These are phyloP conservation scores for Microvelia longipes DNA, from an alignment of 1,140 invertebrate species.

Conservation along the genomic window DNA sequence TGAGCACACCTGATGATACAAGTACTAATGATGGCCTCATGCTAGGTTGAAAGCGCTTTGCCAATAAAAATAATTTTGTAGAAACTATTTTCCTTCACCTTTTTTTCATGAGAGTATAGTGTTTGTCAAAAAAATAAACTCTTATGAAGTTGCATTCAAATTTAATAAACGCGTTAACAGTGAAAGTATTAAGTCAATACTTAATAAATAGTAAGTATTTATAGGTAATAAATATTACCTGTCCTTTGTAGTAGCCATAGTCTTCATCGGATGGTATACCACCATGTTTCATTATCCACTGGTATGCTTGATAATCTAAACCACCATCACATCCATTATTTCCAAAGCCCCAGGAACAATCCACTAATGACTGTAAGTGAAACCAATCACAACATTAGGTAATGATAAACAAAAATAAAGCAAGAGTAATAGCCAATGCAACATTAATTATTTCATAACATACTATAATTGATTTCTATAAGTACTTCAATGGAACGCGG, in stretches of 20 bases:
- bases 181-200: neutral
- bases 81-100: no score
- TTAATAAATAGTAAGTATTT: neutral
- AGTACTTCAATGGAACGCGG: no score
- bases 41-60: no score
- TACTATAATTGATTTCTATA: neutral
- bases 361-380: conserved; percentile 57
- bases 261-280: conserved; percentile 75
- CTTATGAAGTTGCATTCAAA: neutral
- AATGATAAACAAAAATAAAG: neutral
- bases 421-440: neutral
- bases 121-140: no score
- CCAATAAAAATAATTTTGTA: no score
- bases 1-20: no score
- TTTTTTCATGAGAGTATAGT: no score
- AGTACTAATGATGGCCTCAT: no score
- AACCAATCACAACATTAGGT: no score
- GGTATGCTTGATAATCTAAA: conserved; percentile 78
- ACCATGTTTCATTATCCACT: conserved; percentile 83
- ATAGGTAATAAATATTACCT: conserved; percentile 36
- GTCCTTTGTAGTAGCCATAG: conserved; percentile 79
- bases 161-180: neutral
- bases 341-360: conserved; percentile 90
- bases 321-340: conserved; percentile 96
- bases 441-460: neutral